phyloP scores from a whole-genome alignment of 1,140 invertebrate genomes.

The Zophobas morio region DNA sequence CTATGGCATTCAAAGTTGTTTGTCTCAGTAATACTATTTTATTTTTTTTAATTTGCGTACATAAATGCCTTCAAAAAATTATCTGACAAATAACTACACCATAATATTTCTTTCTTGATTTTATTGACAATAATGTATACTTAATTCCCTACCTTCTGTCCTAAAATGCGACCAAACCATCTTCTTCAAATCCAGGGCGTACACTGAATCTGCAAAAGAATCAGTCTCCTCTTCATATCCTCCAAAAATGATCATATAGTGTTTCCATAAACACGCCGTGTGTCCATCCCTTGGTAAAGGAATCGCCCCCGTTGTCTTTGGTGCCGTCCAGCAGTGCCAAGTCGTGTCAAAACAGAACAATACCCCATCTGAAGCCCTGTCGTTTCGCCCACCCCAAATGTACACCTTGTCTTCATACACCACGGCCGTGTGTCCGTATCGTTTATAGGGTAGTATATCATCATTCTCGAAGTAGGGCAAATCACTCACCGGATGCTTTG shows the following conservation, averaged over 20 bases:
- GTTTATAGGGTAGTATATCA: constrained; percentile 65
- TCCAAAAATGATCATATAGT: constrained; percentile 93
- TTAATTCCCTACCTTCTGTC: constrained; percentile 69
- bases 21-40: too few relatives aligned
- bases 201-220: constrained; percentile 85
- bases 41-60: too few relatives aligned
- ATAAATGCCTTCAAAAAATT: too few relatives aligned
- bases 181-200: constrained; percentile 81
- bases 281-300: constrained; percentile 92
- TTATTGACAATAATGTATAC: too few relatives aligned
- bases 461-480: constrained; percentile 66
- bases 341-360: constrained; percentile 87
- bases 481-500: constrained; percentile 68
- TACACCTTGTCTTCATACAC: constrained; percentile 83
- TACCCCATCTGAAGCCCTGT: constrained; percentile 82
- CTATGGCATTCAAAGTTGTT: too few relatives aligned
- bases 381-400: constrained; percentile 93
- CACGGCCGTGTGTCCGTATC: constrained; percentile 91
- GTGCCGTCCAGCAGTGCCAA: constrained; percentile 78
- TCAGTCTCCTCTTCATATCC: constrained; percentile 87
- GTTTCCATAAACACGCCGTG: constrained; percentile 85
- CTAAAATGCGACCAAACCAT: constrained; percentile 79
- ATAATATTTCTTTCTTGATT: too few relatives aligned
- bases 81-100: too few relatives aligned
- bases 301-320: constrained; percentile 75